Evolutionary conservation across 2,888 invertebrate genomes (phyloP), one percentile per base, ranked within the genome.

Genomic region (Ligdia adustata): DNA sequence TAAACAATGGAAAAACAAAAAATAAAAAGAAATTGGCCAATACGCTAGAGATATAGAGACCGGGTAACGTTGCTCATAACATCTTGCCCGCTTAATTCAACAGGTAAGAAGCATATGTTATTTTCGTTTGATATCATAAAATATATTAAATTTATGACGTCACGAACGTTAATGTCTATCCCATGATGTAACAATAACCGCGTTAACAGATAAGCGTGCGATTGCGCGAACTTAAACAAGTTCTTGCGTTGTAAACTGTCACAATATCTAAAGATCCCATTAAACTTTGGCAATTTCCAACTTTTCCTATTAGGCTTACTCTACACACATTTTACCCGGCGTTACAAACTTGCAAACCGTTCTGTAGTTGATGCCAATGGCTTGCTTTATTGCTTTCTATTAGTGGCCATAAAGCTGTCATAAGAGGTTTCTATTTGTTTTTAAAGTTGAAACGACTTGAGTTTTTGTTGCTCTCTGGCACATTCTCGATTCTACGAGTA

Each of bases 251-350:
- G 75, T 79, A 75, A 82, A 80, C 76, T 79, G 85, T 80, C 85
- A 83, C 84, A 82, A 83, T 80, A 77, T 72, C 80, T 81, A 80
- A 80, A 80, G 83, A 82, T 77, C 79, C 78, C 71, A 83, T 85
- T 85, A 80, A 85, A 84, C 82, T 85, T 82, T 75, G 66, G 78
- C 81, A 84, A 82, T 84, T 82, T 72, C 73, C 63, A 85, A 84
- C 79, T 85, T 83, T 81, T 79, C 81, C 82, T 80, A 83, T 85
- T 82, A 83, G 75, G 69, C 72, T 75, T 66, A 70, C 70, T 72
- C 72, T 74, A 79, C 76, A 79, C 74, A 69, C 74, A 22, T 76
- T 57, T 43, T 49, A 46, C 50, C 47, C 32, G 48, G 35, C 46
- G 40, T 48, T 59, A 53, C 57, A 52, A 62, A 66, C 63, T 69